Conservation (phyloP, 2,888 invertebrate species). For the Nemapogon koenigi region DNA sequence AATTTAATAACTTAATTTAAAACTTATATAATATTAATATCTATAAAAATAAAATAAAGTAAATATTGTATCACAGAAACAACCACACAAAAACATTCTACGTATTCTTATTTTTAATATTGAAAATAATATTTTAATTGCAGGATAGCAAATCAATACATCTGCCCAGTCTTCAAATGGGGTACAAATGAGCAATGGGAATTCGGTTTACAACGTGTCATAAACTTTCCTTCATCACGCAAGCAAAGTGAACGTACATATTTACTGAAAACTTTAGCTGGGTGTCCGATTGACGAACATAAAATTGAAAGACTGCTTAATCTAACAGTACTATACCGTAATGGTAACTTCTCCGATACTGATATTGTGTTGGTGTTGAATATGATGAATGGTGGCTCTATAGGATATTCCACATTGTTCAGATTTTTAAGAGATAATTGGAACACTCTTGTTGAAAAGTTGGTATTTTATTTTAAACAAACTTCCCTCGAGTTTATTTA, state of each 20-base stretch:
- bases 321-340: constrained; percentile 71
- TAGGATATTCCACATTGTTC: constrained; percentile 75
- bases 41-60: too few relatives aligned
- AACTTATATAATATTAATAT: too few relatives aligned
- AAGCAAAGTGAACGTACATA: constrained; percentile 79
- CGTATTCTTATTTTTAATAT: too few relatives aligned
- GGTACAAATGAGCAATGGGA: constrained; percentile 83
- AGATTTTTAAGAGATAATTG: constrained; percentile 76
- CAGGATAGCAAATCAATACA: constrained; percentile 77
- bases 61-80: too few relatives aligned
- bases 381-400: constrained; percentile 74
- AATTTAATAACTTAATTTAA: too few relatives aligned
- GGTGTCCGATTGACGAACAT: constrained; percentile 75
- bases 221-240: constrained; percentile 74
- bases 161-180: constrained; percentile 85
- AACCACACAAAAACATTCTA: too few relatives aligned
- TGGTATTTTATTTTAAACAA: constrained; percentile 25
- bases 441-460: constrained; percentile 71
- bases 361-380: constrained; percentile 78
- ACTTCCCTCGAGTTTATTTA: too few relatives aligned
- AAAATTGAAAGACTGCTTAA: constrained; percentile 72
- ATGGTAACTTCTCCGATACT: constrained; percentile 77
- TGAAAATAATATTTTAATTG: constrained; percentile 13
- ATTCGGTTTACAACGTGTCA: constrained; percentile 78
- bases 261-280: constrained; percentile 77